These are phyloP conservation scores for Dermatemys mawii DNA, from an alignment of 2,113 vertebrate species.

Conservation along the genomic window DNA sequence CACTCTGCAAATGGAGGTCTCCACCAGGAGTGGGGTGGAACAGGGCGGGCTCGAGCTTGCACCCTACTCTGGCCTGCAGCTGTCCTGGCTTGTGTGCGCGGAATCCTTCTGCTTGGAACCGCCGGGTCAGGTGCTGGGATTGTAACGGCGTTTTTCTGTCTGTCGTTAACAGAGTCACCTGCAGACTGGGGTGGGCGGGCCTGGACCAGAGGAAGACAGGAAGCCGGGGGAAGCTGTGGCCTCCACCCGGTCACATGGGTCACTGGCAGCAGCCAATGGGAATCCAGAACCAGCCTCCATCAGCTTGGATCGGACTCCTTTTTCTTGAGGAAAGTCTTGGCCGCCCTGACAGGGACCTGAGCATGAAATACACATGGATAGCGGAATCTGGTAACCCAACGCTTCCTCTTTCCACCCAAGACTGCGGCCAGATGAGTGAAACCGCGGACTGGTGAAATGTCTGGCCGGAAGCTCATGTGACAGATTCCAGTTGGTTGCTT, in stretches of 20 bases:
- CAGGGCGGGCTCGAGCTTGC: too few relatives aligned
- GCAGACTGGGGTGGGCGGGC: background rate
- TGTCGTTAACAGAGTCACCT: constrained; percentile 63
- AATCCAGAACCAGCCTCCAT: constrained; percentile 54
- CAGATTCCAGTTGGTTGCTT: background rate
- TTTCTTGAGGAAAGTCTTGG: rapidly evolving
- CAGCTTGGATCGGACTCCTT: background rate
- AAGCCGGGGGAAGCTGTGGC: background rate
- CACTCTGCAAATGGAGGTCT: background rate
- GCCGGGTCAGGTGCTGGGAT: background rate
- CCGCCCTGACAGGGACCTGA: rapidly evolving
- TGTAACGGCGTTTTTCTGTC: background rate
- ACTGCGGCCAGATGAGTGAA: rapidly evolving
- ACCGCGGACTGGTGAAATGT: rapidly evolving
- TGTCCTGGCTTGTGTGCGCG: background rate
- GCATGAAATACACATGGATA: rapidly evolving
- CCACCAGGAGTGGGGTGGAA: background rate
- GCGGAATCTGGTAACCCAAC: rapidly evolving
- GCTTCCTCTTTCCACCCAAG: rapidly evolving
- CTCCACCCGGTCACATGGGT: background rate
- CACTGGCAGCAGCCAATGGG: constrained; percentile 70
- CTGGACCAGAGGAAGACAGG: background rate
- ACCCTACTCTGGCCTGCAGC: background rate
- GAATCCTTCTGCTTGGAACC: background rate
- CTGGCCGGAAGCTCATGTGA: background rate